These are phyloP conservation scores for Clinocottus analis DNA, from an alignment of 2,113 vertebrate species.

Conservation along the genomic window DNA sequence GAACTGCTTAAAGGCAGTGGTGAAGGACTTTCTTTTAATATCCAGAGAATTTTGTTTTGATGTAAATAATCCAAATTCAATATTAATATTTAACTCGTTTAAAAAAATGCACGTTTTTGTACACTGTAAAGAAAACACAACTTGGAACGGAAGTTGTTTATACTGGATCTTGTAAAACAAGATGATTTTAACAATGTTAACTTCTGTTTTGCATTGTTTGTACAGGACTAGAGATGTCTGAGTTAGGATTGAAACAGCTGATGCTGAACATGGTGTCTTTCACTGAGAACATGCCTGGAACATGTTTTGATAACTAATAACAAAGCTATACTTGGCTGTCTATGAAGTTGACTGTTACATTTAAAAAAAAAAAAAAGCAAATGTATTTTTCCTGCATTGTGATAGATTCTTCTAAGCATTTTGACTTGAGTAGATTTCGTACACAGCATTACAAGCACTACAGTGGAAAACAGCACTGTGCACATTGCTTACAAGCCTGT, in stretches of 20 bases:
- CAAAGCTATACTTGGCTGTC: slow-evolving; percentile 78
- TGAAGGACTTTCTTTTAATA: slow-evolving; percentile 74
- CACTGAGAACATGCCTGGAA: slow-evolving; percentile 74
- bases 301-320: slow-evolving; percentile 78
- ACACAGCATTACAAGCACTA: slow-evolving; percentile 75
- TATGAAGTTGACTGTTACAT: slow-evolving; percentile 84
- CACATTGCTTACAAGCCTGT: slow-evolving; percentile 73
- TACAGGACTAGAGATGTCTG: slow-evolving; percentile 71
- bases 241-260: slow-evolving; percentile 63
- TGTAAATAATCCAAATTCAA: slow-evolving; percentile 79
- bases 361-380: slow-evolving; percentile 57
- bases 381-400: slow-evolving; percentile 64
- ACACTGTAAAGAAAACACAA: slow-evolving; percentile 79
- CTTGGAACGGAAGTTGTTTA: slow-evolving; percentile 73
- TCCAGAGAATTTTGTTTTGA: slow-evolving; percentile 67
- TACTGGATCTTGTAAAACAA: slow-evolving; percentile 77
- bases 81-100: slow-evolving; percentile 78
- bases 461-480: slow-evolving; percentile 70
- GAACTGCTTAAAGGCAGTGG: slow-evolving; percentile 57
- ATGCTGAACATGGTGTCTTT: slow-evolving; percentile 67
- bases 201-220: slow-evolving; percentile 73
- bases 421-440: slow-evolving; percentile 71
- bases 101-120: slow-evolving; percentile 82
- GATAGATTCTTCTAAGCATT: slow-evolving; percentile 65
- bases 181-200: slow-evolving; percentile 60